phyloP scores from a whole-genome alignment of 2,888 invertebrate species.

The Pegoplata infirma region DNA sequence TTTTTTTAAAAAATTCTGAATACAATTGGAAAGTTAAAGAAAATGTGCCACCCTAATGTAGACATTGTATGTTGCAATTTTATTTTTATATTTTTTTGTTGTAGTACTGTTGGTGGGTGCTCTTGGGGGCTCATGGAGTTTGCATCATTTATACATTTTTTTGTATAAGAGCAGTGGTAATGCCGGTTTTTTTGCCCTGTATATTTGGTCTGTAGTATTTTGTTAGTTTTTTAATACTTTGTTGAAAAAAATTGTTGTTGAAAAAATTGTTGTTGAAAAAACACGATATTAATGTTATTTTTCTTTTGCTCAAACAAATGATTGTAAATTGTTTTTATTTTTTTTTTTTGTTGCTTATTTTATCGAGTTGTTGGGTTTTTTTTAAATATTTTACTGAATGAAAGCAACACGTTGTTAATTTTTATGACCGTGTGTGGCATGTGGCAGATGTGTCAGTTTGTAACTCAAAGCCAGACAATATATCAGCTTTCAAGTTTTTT shows the following conservation, averaged over 20 bases:
- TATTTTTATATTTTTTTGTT: no score
- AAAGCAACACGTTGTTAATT: slow-evolving; percentile 60
- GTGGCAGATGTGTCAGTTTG: slow-evolving; percentile 62
- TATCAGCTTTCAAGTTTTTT: slow-evolving; percentile 56
- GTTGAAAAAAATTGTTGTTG: no score
- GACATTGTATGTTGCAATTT: slow-evolving; percentile 31
- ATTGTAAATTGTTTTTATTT: slow-evolving; percentile 36
- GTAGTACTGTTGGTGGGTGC: slow-evolving; percentile 22
- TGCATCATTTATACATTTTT: slow-evolving; percentile 1
- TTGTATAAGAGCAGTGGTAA: not conserved
- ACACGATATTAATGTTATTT: slow-evolving; percentile 18
- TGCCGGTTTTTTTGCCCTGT: not conserved
- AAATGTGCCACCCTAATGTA: not conserved
- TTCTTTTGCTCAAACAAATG: slow-evolving; percentile 24
- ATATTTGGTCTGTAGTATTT: not conserved
- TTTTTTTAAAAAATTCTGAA: no score
- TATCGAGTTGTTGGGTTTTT: no score
- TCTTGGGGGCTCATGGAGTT: not conserved
- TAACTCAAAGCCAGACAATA: slow-evolving; percentile 58
- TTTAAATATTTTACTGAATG: slow-evolving; percentile 12
- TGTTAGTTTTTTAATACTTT: not conserved
- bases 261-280: slow-evolving; percentile 24
- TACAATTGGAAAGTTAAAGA: no score
- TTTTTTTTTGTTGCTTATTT: no score
- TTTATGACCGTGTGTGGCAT: slow-evolving; percentile 60